Conservation (phyloP, 2,797 vertebrate genomes). For the Aplochiton taeniatus region DNA sequence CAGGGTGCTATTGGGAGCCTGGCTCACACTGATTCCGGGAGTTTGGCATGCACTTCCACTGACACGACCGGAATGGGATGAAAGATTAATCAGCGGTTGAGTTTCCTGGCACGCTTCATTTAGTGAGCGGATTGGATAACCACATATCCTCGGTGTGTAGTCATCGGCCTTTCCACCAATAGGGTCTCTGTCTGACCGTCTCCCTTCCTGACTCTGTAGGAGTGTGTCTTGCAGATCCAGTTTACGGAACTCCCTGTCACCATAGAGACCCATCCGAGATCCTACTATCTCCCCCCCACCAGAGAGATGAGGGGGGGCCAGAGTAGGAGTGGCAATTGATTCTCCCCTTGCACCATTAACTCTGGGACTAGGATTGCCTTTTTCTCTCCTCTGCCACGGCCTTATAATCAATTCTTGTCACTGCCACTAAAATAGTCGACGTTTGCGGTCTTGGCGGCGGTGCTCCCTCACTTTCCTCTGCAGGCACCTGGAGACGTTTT, state of each 20-base stretch:
- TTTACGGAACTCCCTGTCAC: not conserved
- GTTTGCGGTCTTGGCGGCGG: slow-evolving; percentile 16
- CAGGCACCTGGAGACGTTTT: slow-evolving; percentile 4
- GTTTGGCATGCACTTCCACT: not conserved
- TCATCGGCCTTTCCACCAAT: not conserved
- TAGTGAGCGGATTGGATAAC: not conserved
- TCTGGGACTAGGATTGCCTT: slow-evolving; percentile 30
- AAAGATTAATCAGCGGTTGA: slow-evolving; percentile 16
- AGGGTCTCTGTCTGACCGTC: not conserved
- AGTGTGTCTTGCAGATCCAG: not conserved
- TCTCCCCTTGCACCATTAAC: slow-evolving; percentile 33
- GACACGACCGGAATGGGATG: slow-evolving; percentile 16
- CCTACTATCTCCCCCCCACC: not conserved
- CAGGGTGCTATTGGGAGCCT: not conserved
- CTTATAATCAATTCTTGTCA: slow-evolving; percentile 56
- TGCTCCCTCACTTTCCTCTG: slow-evolving; percentile 8
- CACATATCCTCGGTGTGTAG: not conserved
- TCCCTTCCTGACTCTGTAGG: not conserved
- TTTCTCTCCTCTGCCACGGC: slow-evolving; percentile 31
- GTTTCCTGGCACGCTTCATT: slow-evolving; percentile 6
- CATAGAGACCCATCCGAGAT: slow-evolving; percentile 5
- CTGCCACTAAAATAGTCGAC: slow-evolving; percentile 35
- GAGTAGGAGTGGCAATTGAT: slow-evolving; percentile 26
- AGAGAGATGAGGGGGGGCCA: slow-evolving; percentile 3
- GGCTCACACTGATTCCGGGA: slow-evolving; percentile 5